These are phyloP conservation scores for Hozukius guyotensis DNA, from an alignment of 2,797 vertebrate genomes.

Conservation along the genomic window DNA sequence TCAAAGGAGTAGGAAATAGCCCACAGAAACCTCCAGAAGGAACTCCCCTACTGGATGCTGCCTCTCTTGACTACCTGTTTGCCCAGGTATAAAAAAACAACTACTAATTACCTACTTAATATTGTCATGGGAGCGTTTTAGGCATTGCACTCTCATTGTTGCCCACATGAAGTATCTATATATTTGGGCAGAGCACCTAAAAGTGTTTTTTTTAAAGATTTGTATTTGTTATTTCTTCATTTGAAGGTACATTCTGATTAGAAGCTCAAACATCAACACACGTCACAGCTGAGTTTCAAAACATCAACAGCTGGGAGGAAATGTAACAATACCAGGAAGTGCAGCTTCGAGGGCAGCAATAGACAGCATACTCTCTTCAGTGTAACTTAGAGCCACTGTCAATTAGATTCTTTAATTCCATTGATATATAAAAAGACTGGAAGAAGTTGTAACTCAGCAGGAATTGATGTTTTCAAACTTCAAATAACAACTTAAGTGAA, in stretches of 20 bases:
- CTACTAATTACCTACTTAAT: neutral
- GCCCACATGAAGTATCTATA: neutral
- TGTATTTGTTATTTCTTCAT: neutral
- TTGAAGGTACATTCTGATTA: neutral
- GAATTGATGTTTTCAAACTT: neutral
- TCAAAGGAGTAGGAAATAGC: constrained; percentile 79
- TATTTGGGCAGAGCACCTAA: neutral
- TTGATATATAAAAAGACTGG: neutral
- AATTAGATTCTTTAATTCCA: neutral
- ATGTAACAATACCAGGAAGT: constrained; percentile 37
- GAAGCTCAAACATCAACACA: neutral
- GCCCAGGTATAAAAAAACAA: constrained; percentile 84
- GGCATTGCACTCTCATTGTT: neutral
- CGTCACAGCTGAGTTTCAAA: constrained; percentile 23
- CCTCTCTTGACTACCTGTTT: constrained; percentile 94
- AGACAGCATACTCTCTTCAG: neutral
- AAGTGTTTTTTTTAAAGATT: neutral
- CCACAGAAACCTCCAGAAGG: constrained; percentile 87
- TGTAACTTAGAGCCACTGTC: neutral
- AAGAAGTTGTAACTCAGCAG: neutral
- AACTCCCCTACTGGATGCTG: constrained; percentile 90
- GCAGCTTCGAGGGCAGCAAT: neutral
- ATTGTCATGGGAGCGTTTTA: neutral
- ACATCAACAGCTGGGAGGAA: constrained; percentile 29
- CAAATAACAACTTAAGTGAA: neutral